These are phyloP conservation scores for Napeogenes sylphis DNA, from an alignment of 2,888 invertebrate genomes.

Conservation along the genomic window DNA sequence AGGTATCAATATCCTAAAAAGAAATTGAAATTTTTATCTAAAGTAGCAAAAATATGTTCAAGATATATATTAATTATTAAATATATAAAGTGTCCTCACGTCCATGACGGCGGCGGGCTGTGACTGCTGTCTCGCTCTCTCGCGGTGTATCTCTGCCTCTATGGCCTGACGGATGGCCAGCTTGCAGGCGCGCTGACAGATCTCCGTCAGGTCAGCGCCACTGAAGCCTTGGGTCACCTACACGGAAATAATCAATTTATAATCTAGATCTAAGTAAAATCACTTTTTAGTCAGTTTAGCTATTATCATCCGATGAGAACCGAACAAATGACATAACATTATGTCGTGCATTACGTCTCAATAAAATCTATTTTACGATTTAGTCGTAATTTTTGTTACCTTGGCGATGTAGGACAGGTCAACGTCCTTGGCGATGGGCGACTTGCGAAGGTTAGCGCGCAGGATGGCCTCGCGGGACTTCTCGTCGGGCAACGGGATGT, in stretches of 20 bases:
- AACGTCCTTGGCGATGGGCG: slow-evolving; percentile 96
- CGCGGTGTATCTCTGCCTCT: slow-evolving; percentile 95
- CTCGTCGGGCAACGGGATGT: slow-evolving; percentile 99
- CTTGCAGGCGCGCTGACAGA: slow-evolving; percentile 99
- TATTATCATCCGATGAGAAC: no score
- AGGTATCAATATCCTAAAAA: no score
- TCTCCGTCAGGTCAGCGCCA: slow-evolving; percentile 99
- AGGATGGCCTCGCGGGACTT: slow-evolving; percentile 98
- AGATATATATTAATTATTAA: no score
- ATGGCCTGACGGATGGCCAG: slow-evolving; percentile 98
- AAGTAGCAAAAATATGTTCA: no score
- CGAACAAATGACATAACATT: no score
- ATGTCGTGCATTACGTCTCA: no score
- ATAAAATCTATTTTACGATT: no score
- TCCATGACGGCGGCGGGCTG: slow-evolving; percentile 87
- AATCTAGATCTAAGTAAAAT: background rate
- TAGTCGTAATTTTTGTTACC: slow-evolving; percentile 55
- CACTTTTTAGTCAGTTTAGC: background rate
- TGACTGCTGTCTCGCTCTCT: slow-evolving; percentile 89
- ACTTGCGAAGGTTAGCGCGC: slow-evolving; percentile 96
- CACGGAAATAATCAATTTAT: background rate
- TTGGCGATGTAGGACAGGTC: slow-evolving; percentile 92
- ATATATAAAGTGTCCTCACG: slow-evolving; percentile 71
- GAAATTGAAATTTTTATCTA: no score
- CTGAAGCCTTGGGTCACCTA: slow-evolving; percentile 94